Conservation (phyloP, 53 echinoderm and acorn worm genomes). For the Hippasteria phrygiana region DNA sequence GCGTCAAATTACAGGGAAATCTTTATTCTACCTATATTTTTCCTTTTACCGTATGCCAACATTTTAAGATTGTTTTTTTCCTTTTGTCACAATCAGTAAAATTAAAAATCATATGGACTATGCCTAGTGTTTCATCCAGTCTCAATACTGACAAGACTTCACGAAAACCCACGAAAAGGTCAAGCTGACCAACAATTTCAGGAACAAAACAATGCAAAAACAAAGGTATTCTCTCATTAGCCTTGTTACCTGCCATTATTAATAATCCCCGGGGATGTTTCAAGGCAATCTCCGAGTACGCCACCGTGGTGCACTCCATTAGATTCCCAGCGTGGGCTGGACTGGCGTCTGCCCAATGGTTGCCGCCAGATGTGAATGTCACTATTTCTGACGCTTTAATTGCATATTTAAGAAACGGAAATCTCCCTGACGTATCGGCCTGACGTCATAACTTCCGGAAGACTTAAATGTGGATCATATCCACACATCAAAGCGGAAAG, state of each 20-base stretch:
- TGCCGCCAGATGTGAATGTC: conserved; percentile 34
- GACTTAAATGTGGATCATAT: too few relatives aligned
- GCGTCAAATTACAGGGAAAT: too few relatives aligned
- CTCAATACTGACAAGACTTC: too few relatives aligned
- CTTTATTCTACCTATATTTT: too few relatives aligned
- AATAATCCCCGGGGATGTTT: conserved; percentile 16
- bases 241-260: conserved; percentile 43
- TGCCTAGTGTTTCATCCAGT: too few relatives aligned
- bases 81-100: too few relatives aligned
- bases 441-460: neutral
- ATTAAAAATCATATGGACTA: too few relatives aligned
- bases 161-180: neutral
- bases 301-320: neutral
- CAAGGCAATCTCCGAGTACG: conserved; percentile 38
- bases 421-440: neutral
- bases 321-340: conserved; percentile 2
- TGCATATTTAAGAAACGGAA: neutral
- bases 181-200: neutral
- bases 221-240: conserved; percentile 40
- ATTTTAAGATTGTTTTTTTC: too few relatives aligned
- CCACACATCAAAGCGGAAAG: too few relatives aligned
- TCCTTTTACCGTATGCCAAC: too few relatives aligned
- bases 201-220: neutral
- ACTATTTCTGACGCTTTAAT: conserved; percentile 9
- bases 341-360: neutral